Conservation (phyloP, 2,797 vertebrate species). For the Tangara arthus region DNA sequence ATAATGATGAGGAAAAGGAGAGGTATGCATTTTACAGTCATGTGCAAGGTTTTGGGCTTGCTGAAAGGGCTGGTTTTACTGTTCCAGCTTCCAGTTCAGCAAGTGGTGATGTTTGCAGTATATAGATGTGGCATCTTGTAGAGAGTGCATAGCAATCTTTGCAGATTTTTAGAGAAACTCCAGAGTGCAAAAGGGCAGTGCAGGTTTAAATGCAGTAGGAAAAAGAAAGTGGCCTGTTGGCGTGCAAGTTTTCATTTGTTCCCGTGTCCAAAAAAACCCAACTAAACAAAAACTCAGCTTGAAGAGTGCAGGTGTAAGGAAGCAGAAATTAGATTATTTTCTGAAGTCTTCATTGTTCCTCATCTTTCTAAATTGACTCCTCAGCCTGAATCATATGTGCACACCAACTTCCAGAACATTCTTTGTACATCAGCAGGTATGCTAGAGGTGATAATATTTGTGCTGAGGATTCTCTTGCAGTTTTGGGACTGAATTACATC, state of each 20-base stretch:
- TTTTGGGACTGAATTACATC: background rate
- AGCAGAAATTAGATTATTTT: background rate
- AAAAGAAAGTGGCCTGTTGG: background rate
- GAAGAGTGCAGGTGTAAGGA: background rate
- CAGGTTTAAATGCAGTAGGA: background rate
- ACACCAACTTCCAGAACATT: background rate
- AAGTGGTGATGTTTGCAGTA: background rate
- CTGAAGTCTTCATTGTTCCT: background rate
- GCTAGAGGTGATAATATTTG: background rate
- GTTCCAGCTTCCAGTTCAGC: background rate
- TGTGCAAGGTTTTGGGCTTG: background rate
- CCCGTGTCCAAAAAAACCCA: background rate
- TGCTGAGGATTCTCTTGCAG: background rate
- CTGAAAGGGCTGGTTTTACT: background rate
- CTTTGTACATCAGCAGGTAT: background rate
- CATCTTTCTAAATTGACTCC: background rate
- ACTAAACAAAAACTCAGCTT: background rate
- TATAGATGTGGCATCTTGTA: background rate
- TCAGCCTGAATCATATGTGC: background rate
- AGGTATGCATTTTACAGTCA: constrained; percentile 73
- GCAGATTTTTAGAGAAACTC: background rate
- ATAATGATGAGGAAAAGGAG: constrained; percentile 89
- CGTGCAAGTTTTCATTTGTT: background rate
- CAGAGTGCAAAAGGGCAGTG: background rate
- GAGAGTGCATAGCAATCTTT: background rate